A percentile compares a stretch with the other conserved stretches of the same genome.
These are phyloP conservation scores for Microcaecilia unicolor DNA, from an alignment of 2,797 vertebrate genomes.

Conservation along the genomic window DNA sequence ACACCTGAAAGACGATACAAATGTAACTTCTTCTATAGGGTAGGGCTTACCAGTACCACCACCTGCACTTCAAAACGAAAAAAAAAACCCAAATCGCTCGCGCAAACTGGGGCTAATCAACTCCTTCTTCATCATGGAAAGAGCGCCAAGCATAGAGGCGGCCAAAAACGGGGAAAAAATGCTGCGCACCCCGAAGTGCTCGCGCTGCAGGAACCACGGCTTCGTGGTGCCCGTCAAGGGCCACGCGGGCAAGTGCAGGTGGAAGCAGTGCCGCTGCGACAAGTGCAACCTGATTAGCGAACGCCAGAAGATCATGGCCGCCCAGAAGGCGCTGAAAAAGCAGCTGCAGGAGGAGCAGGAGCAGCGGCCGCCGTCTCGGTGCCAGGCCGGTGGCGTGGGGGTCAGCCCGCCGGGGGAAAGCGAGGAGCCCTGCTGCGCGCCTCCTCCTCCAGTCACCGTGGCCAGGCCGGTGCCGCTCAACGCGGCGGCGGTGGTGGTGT, in stretches of 20 bases:
- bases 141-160: constrained; percentile 6
- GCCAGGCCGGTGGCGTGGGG: background rate
- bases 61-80: too few species aligned
- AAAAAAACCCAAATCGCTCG: too few species aligned
- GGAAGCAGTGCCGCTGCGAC: constrained; percentile 39
- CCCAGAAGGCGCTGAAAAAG: constrained; percentile 48
- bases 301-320: constrained; percentile 59
- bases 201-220: constrained; percentile 49
- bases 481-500: too few species aligned
- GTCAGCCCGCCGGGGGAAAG: background rate
- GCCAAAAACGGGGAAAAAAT: background rate
- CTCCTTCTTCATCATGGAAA: too few species aligned
- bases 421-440: accelerated
- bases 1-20: too few species aligned
- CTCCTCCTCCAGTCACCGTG: accelerated
- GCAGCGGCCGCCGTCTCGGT: background rate
- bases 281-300: constrained; percentile 49
- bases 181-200: constrained; percentile 36
- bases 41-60: too few species aligned
- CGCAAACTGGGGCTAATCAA: too few species aligned
- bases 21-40: too few species aligned
- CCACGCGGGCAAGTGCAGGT: constrained; percentile 36
- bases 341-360: constrained; percentile 17
- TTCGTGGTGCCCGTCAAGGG: constrained; percentile 47
- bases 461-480: background rate